phyloP scores from a whole-genome alignment of 1,140 invertebrate genomes.

The Apis cerana region DNA sequence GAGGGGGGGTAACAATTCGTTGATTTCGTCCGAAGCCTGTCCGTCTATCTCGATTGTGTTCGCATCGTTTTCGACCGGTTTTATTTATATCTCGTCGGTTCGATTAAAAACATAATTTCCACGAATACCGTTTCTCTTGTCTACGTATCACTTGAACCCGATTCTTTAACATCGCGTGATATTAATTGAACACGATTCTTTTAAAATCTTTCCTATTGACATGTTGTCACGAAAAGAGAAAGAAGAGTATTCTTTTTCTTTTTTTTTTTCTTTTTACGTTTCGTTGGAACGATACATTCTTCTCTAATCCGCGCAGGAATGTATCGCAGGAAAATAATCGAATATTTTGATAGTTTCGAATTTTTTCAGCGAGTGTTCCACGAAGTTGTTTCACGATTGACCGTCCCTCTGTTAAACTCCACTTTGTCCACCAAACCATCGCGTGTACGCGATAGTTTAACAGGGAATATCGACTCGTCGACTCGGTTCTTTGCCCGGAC shows the following conservation, averaged over 20 bases:
- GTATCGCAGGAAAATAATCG: no score
- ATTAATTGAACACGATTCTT: no score
- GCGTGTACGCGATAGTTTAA: not conserved
- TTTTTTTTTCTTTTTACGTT: no score
- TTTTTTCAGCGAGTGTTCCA: not conserved
- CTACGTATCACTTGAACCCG: no score
- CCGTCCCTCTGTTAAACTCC: not conserved
- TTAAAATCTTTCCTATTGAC: no score
- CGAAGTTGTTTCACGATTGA: not conserved
- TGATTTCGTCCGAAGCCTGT: not conserved
- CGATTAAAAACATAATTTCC: not conserved
- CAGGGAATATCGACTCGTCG: not conserved
- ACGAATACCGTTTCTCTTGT: no score
- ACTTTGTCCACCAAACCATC: not conserved
- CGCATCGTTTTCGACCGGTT: not conserved
- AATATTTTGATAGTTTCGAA: constrained; percentile 1
- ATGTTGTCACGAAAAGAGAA: no score
- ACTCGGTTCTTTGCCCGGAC: not conserved
- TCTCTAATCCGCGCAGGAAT: no score
- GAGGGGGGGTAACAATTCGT: not conserved
- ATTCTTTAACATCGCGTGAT: no score
- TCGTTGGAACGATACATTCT: no score
- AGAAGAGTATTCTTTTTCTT: no score
- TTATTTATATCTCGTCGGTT: not conserved
- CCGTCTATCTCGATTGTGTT: not conserved